Evolutionary conservation across 2,113 vertebrate species (phyloP).

Genomic region (Calyptomena viridis): DNA sequence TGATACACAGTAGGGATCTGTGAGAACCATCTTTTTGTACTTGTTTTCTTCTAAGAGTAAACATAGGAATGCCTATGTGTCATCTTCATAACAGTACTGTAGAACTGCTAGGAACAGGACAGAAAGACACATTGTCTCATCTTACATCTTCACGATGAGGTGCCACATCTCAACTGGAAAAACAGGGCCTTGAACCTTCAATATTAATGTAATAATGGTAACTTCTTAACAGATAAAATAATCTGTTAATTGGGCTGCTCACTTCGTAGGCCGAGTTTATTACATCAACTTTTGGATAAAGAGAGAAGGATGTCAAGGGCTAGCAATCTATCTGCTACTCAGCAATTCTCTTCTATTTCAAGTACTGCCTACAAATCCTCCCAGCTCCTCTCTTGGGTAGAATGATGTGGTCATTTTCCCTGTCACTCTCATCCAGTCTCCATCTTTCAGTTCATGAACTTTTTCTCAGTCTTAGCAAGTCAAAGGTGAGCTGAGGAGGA

Average conservation of each 20-base stretch:
- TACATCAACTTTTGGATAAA: not conserved
- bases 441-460: not conserved
- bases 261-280: not conserved
- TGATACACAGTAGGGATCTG: not conserved
- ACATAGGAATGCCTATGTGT: not conserved
- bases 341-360: not conserved
- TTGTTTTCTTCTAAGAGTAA: not conserved
- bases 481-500: not conserved
- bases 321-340: not conserved
- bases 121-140: not conserved
- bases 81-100: not conserved
- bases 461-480: not conserved
- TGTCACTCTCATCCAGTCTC: not conserved
- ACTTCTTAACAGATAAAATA: not conserved
- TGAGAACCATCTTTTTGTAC: not conserved
- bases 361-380: not conserved
- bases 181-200: not conserved
- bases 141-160: not conserved
- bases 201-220: not conserved
- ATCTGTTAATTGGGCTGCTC: not conserved
- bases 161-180: not conserved
- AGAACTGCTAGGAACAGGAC: not conserved
- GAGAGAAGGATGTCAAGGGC: not conserved
- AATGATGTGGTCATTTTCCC: rapidly evolving
- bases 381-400: not conserved